phyloP scores from a whole-genome alignment of 2,888 invertebrate species.

The Smittia sp. region DNA sequence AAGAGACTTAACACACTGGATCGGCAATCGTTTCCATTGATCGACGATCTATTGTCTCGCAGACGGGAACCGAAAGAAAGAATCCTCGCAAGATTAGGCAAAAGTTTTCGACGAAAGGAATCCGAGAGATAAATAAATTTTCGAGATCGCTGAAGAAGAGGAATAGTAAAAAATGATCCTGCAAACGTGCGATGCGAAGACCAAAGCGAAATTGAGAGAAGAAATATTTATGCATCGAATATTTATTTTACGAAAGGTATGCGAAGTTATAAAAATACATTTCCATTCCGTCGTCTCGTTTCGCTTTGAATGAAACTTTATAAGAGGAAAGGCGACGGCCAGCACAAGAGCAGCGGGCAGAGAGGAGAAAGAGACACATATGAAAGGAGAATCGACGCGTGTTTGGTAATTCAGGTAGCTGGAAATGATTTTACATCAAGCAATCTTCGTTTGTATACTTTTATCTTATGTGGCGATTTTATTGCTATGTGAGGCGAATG shows the following conservation, averaged over 20 bases:
- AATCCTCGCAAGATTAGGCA: conserved; percentile 6
- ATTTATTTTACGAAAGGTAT: background rate
- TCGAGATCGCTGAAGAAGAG: background rate
- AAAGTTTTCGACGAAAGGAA: background rate
- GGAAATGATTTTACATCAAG: conserved; percentile 41
- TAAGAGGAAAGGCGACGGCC: conserved; percentile 1
- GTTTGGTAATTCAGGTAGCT: conserved; percentile 49
- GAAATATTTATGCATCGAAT: conserved; percentile 4
- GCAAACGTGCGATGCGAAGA: conserved; percentile 12
- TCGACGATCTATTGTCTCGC: background rate
- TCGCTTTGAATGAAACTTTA: conserved; percentile 33
- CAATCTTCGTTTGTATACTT: conserved; percentile 16
- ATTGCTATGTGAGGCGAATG: conserved; percentile 38
- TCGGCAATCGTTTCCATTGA: conserved; percentile 22
- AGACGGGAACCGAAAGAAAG: background rate
- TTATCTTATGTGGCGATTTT: conserved; percentile 35
- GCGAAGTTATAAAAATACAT: background rate
- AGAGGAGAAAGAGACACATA: conserved; percentile 18
- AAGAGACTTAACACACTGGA: conserved; percentile 9
- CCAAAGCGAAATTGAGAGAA: background rate
- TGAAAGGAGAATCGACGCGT: conserved; percentile 48
- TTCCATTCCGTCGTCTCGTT: conserved; percentile 17
- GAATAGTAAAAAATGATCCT: conserved; percentile 31
- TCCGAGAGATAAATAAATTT: background rate
- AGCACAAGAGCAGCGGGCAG: too few relatives aligned